Conservation (phyloP, 2,113 vertebrate species). For the Silurus glanis region DNA sequence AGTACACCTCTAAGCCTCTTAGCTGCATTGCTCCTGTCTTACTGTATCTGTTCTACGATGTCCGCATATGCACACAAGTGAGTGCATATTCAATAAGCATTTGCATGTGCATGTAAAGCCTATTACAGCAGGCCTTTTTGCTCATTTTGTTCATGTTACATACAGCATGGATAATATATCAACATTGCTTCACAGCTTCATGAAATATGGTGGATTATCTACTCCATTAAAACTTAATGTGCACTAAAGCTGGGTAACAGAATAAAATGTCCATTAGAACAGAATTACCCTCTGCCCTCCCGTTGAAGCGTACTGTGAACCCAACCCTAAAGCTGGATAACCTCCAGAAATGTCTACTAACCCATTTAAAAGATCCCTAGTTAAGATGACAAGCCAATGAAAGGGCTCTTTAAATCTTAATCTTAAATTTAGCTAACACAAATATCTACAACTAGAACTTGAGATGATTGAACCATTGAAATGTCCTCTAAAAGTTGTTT, state of each 20-base stretch:
- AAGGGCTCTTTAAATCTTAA: neutral
- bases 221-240: neutral
- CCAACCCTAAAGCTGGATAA: neutral
- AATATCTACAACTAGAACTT: neutral
- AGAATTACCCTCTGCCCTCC: neutral
- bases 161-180: conserved; percentile 23
- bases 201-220: neutral
- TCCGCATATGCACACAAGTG: neutral
- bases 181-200: conserved; percentile 11
- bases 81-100: conserved; percentile 13
- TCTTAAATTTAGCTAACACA: neutral
- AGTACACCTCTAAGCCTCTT: neutral
- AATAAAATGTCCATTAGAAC: neutral
- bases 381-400: neutral
- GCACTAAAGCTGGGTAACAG: conserved; percentile 2
- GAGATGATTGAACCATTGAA: neutral
- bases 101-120: conserved; percentile 9
- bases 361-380: neutral
- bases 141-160: conserved; percentile 14
- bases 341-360: neutral
- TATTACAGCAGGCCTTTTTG: neutral
- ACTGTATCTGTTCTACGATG: neutral
- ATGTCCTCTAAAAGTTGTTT: neutral
- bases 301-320: neutral
- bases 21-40: conserved; percentile 7